These are phyloP conservation scores for Engystomops pustulosus DNA, from an alignment of 2,113 vertebrate species.

Conservation along the genomic window DNA sequence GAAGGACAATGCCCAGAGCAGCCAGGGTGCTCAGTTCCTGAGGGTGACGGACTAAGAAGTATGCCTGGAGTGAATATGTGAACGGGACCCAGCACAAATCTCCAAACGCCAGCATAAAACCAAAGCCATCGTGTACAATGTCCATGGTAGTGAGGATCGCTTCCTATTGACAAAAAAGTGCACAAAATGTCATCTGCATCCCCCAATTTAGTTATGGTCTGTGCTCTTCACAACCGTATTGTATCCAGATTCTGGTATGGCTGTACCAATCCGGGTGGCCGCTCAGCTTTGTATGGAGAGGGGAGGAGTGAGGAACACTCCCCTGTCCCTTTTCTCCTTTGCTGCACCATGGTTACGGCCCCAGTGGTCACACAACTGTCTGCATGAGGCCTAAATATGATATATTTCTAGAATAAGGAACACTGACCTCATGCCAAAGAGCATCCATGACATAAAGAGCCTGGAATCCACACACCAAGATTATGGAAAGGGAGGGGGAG, in stretches of 20 bases:
- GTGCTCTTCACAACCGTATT: not conserved
- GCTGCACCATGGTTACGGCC: too few relatives aligned
- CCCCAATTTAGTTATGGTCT: not conserved
- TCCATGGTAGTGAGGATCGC: conserved; percentile 89
- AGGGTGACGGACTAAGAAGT: conserved; percentile 84
- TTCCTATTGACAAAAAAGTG: conserved; percentile 72
- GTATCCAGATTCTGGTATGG: too few relatives aligned
- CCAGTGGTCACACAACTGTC: too few relatives aligned
- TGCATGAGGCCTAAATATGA: too few relatives aligned
- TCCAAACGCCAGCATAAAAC: conserved; percentile 91
- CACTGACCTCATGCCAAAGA: conserved; percentile 84
- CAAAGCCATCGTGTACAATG: conserved; percentile 88
- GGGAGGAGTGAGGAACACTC: too few relatives aligned
- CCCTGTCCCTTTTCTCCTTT: too few relatives aligned
- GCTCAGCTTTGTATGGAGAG: too few relatives aligned
- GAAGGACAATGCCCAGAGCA: conserved; percentile 72
- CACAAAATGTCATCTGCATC: not conserved
- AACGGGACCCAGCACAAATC: conserved; percentile 91
- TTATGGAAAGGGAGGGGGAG: conserved; percentile 84
- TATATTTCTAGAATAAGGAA: not conserved
- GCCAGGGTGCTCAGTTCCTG: conserved; percentile 71
- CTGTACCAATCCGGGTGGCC: too few relatives aligned
- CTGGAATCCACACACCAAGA: conserved; percentile 86
- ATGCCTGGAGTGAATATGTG: conserved; percentile 85
- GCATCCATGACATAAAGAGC: conserved; percentile 85